A percentile compares a stretch with the other conserved stretches of the same genome.
phyloP scores from a whole-genome alignment of 1,140 invertebrate genomes.

The Drosophila albomicans region DNA sequence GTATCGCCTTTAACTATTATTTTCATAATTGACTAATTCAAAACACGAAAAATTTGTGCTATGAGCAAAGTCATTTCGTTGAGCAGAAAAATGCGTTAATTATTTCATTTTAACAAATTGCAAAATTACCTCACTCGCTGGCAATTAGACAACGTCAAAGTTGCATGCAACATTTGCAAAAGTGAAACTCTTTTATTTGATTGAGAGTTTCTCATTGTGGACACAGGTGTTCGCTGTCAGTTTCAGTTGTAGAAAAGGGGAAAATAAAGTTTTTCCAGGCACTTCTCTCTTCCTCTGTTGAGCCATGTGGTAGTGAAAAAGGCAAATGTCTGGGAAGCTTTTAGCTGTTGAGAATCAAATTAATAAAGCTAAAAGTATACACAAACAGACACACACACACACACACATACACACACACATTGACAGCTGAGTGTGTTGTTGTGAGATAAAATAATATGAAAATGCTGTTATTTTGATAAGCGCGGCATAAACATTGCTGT shows the following conservation, averaged over 20 bases:
- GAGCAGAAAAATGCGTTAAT: background rate
- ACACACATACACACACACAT: background rate
- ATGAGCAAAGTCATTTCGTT: background rate
- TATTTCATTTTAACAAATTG: constrained; percentile 1
- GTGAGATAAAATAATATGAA: constrained; percentile 43
- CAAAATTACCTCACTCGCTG: background rate
- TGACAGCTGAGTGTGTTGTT: background rate
- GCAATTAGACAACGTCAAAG: constrained; percentile 45
- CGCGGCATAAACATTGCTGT: constrained; percentile 37
- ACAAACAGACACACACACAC: constrained; percentile 18
- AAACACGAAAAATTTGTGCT: background rate
- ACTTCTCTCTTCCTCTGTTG: background rate
- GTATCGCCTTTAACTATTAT: background rate
- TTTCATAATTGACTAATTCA: background rate
- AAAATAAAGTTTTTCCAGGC: constrained; percentile 4
- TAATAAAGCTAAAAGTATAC: constrained; percentile 51
- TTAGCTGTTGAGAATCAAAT: constrained; percentile 40
- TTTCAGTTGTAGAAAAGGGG: background rate
- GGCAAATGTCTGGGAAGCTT: constrained; percentile 24
- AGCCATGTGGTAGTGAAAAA: constrained; percentile 20
- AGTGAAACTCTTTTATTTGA: constrained; percentile 3
- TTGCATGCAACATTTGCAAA: constrained; percentile 22
- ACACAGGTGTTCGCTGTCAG: constrained; percentile 33
- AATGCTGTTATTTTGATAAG: constrained; percentile 60
- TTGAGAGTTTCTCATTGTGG: constrained; percentile 5